Conservation (phyloP, 2,888 invertebrate species). For the Chirona hameri region DNA sequence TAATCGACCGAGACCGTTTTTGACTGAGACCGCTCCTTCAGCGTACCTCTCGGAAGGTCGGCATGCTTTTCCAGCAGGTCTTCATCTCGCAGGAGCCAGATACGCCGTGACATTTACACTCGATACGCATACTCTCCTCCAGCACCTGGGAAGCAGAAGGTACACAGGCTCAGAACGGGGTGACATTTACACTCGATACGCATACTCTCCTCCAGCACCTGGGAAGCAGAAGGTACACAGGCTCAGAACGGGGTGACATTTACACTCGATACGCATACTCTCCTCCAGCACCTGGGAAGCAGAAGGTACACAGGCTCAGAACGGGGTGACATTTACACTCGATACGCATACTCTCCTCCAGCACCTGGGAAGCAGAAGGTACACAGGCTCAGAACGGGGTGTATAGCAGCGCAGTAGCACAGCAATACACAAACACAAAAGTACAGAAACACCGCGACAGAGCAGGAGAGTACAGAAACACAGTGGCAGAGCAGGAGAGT, state of each 20-base stretch:
- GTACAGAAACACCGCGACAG: too few relatives aligned
- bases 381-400: too few relatives aligned
- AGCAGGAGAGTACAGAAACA: too few relatives aligned
- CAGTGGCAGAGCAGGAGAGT: too few relatives aligned
- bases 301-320: too few relatives aligned
- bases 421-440: too few relatives aligned
- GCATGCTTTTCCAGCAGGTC: constrained; percentile 49
- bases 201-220: constrained; percentile 49
- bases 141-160: constrained; percentile 46
- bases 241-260: constrained; percentile 51
- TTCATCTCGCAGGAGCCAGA: constrained; percentile 49
- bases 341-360: constrained; percentile 48
- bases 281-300: constrained; percentile 46
- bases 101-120: constrained; percentile 50
- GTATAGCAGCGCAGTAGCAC: too few relatives aligned
- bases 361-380: constrained; percentile 45
- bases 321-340: constrained; percentile 51
- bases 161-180: too few relatives aligned
- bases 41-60: constrained; percentile 47
- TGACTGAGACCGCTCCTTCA: too few relatives aligned
- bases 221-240: too few relatives aligned
- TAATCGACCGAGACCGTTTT: too few relatives aligned
- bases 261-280: constrained; percentile 49
- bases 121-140: constrained; percentile 47
- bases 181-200: constrained; percentile 49